phyloP scores from a whole-genome alignment of 30 jellyfish, hydroid and myxozoan species.

The Hydractinia symbiolongicarpus region DNA sequence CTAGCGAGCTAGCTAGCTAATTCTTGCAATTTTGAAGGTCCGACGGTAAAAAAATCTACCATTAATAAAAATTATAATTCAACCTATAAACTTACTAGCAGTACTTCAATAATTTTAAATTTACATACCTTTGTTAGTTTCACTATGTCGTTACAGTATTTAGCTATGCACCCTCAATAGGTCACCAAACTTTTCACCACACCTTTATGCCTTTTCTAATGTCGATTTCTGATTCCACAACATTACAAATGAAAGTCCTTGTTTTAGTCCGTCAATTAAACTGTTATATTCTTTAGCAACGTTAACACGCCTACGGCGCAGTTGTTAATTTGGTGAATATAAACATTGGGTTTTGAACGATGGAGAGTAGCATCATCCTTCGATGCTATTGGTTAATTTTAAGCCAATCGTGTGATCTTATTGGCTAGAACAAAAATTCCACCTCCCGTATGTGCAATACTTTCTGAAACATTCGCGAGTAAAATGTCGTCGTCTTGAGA shows the following conservation, averaged over 20 bases:
- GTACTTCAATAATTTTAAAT: too few relatives aligned
- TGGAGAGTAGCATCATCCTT: background rate
- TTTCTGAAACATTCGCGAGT: background rate
- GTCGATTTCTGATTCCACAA: constrained; percentile 2
- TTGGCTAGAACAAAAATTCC: constrained; percentile 3
- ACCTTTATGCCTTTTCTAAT: constrained; percentile 9
- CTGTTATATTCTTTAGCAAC: background rate
- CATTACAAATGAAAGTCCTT: constrained; percentile 5
- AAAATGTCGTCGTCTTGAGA: background rate
- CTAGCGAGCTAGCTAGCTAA: too few relatives aligned
- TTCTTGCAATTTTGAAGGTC: too few relatives aligned
- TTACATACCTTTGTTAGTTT: too few relatives aligned
- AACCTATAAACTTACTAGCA: too few relatives aligned
- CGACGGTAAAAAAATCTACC: too few relatives aligned
- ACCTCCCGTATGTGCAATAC: background rate
- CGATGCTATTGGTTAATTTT: background rate
- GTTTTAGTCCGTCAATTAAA: background rate
- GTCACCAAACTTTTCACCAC: constrained; percentile 16
- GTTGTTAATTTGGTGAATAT: background rate
- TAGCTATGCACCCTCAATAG: background rate
- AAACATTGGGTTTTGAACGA: background rate
- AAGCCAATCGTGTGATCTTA: background rate
- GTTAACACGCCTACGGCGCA: background rate
- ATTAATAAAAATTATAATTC: too few relatives aligned
- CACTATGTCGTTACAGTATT: too few relatives aligned